Evolutionary conservation across 2,888 invertebrate genomes (phyloP), one percentile per base, ranked within the genome.

Genomic region (Apodemia hepburni): DNA sequence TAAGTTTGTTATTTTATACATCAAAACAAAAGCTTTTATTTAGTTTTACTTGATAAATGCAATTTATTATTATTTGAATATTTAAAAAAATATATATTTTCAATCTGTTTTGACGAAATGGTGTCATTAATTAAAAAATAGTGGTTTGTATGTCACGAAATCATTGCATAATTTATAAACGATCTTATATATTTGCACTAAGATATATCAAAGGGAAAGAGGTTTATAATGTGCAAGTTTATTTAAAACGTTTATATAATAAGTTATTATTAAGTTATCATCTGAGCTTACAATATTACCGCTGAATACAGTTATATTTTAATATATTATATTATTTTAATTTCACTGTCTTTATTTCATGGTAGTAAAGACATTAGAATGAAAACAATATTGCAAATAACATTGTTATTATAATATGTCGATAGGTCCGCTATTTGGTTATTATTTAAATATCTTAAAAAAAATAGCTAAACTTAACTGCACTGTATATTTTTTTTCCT

Each of bases 121-220:
- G 11, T 9, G 11, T 11, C 38, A 38, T 9, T 11, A 6, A 29
- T 29, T 29, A 29, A 29, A 29, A 29, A 3, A 29, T 29, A 29
- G 29, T 6, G 29, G 6, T 29, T 29, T 29, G 5, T 29, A 29
- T 29, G 6, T 29, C 1, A 29, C 29, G 29, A n/a, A 47, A 17
- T 47, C 12, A 12, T 38, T 12, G 12, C 54, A 6, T 54, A 54
- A 54, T 54, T 54, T 54, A 27, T 54, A 54, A 27, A 54, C 54
- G 54, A 54, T 54, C 54, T 27, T 22, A 15, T 51, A 54, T 54
- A 54, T 54, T 54, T 54, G 54, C 27, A 54, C 54, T 12, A 22
- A 18, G 27, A 15, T 54, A 57, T 29, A 15, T 27, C 54, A 57
- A 57, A 27, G n/a, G 54, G 27, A 57, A 57, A 54, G 15, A 27